These are phyloP conservation scores for Lordiphosa mommai DNA, from an alignment of 1,140 invertebrate genomes.

Conservation along the genomic window DNA sequence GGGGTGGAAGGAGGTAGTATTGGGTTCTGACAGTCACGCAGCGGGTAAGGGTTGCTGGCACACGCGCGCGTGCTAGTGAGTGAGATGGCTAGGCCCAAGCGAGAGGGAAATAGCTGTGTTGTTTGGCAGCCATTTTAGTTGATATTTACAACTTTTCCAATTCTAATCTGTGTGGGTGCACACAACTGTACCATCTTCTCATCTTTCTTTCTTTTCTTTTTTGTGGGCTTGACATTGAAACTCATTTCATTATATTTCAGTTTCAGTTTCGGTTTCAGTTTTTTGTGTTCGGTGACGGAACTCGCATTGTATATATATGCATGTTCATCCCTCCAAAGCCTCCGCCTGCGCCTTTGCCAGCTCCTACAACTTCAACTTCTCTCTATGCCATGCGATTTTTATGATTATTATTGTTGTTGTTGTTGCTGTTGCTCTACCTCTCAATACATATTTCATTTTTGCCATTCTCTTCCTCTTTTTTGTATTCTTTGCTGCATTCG, in stretches of 20 bases:
- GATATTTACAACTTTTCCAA: neutral
- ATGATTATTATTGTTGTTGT: neutral
- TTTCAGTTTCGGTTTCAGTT: too few species aligned
- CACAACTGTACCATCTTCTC: neutral
- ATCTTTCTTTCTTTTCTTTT: neutral
- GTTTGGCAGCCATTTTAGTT: constrained; percentile 7
- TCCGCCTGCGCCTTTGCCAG: too few species aligned
- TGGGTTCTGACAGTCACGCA: neutral
- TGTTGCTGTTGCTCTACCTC: constrained; percentile 13
- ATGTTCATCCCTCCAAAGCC: too few species aligned
- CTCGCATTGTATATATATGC: too few species aligned
- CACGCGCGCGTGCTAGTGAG: constrained; percentile 7
- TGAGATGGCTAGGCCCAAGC: neutral
- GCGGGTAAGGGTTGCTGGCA: constrained; percentile 46
- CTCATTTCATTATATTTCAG: neutral
- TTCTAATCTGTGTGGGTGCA: too few species aligned
- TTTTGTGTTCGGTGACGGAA: too few species aligned
- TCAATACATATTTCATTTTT: constrained; percentile 27
- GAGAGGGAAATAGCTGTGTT: constrained; percentile 5
- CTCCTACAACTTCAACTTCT: too few species aligned
- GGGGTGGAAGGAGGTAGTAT: neutral
- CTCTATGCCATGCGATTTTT: too few species aligned
- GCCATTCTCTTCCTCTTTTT: constrained; percentile 8
- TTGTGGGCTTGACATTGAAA: constrained; percentile 15
- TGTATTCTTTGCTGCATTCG: constrained; percentile 30